Evolutionary conservation across 1,140 invertebrate genomes (phyloP).

Genomic region (Scaptomyza hsui): DNA sequence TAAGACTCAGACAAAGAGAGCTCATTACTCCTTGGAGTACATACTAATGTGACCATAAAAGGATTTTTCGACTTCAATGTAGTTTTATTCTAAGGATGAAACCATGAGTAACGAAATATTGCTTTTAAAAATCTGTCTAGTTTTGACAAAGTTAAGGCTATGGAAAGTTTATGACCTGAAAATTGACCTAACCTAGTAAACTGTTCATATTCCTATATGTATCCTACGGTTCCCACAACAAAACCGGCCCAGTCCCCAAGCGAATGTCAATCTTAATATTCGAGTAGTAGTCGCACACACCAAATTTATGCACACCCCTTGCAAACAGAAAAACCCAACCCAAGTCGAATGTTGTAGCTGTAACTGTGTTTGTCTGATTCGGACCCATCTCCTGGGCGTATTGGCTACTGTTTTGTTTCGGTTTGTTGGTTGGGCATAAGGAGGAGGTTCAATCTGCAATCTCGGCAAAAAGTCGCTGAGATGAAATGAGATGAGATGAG

Average conservation of each 20-base stretch:
- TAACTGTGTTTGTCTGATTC: constrained; percentile 20
- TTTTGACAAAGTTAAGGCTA: not conserved
- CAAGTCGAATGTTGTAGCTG: constrained; percentile 30
- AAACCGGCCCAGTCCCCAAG: not conserved
- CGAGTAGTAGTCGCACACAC: constrained; percentile 21
- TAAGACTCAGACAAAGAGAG: not conserved
- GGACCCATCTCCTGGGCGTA: constrained; percentile 19
- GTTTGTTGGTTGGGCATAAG: not conserved
- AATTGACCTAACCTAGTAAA: too few relatives aligned
- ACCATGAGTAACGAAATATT: too few relatives aligned
- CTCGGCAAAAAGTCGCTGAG: not conserved
- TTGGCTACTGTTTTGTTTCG: constrained; percentile 62
- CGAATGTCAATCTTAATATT: constrained; percentile 32
- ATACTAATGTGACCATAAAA: too few relatives aligned
- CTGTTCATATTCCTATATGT: not conserved
- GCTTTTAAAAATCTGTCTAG: not conserved
- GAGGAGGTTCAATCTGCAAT: constrained; percentile 31
- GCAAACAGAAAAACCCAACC: constrained; percentile 30
- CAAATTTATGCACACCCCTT: constrained; percentile 67
- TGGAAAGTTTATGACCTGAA: too few relatives aligned
- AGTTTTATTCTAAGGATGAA: not conserved
- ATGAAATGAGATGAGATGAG: not conserved
- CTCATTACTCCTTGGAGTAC: too few relatives aligned
- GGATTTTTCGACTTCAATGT: too few relatives aligned
- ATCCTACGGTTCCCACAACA: not conserved